Conservation (phyloP, 2,113 vertebrate species). For the Tiliqua scincoides region DNA sequence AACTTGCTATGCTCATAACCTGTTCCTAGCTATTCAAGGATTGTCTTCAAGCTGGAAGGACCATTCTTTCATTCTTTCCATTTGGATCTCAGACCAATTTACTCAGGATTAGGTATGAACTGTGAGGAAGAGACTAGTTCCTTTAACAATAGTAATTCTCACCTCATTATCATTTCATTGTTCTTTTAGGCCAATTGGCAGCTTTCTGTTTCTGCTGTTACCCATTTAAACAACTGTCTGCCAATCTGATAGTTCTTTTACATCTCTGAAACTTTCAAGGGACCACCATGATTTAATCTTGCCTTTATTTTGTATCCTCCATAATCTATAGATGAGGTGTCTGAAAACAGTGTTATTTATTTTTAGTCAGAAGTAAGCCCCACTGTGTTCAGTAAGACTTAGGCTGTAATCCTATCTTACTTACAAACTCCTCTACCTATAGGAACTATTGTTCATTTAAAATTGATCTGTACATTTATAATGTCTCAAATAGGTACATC, state of each 20-base stretch:
- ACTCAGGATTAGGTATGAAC: conserved; percentile 53
- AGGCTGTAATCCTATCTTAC: too few relatives aligned
- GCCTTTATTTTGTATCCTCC: background rate
- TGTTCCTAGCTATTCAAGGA: conserved; percentile 37
- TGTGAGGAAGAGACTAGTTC: conserved; percentile 24
- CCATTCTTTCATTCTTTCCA: conserved; percentile 52
- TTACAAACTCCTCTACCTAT: too few relatives aligned
- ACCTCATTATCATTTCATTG: conserved; percentile 47
- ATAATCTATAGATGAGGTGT: too few relatives aligned
- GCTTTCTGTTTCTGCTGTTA: conserved; percentile 52
- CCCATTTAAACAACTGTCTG: conserved; percentile 37
- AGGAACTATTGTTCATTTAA: too few relatives aligned
- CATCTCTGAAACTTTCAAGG: conserved; percentile 30
- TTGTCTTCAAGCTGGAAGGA: conserved; percentile 54
- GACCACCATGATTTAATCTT: conserved; percentile 56
- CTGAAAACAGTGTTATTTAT: too few relatives aligned
- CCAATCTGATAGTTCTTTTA: conserved; percentile 53
- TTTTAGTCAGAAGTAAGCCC: too few relatives aligned
- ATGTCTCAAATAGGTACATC: conserved; percentile 16
- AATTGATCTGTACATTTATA: background rate
- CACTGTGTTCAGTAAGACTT: too few relatives aligned
- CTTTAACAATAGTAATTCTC: conserved; percentile 63
- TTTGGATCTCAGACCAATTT: conserved; percentile 33
- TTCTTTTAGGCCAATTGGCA: conserved; percentile 55
- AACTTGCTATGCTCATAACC: too few relatives aligned